These are phyloP conservation scores for Lissonota sp. DNA, from an alignment of 2,888 invertebrate genomes.

Conservation along the genomic window DNA sequence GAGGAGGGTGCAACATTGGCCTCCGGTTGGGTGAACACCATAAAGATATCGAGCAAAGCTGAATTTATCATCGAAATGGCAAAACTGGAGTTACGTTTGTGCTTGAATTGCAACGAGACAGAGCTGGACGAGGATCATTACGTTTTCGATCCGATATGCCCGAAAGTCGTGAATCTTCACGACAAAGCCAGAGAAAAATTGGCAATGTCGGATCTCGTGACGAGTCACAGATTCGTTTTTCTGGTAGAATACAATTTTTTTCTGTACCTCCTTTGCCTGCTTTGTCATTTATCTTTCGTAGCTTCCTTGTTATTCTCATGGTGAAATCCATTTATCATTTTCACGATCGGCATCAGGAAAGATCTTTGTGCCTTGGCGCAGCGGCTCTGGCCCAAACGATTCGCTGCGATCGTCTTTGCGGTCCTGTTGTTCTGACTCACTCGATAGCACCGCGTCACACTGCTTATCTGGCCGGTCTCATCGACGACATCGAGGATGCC, in stretches of 20 bases:
- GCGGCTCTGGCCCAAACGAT: slow-evolving; percentile 90
- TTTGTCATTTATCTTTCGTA: not conserved
- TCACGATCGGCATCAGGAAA: slow-evolving; percentile 86
- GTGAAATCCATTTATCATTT: not conserved
- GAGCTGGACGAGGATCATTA: slow-evolving; percentile 82
- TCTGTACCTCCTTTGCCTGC: not conserved
- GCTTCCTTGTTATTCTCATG: not conserved
- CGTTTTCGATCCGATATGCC: slow-evolving; percentile 86
- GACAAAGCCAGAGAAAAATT: slow-evolving; percentile 85
- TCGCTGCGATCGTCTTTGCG: slow-evolving; percentile 87
- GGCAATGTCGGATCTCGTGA: slow-evolving; percentile 86
- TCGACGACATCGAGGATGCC: slow-evolving; percentile 86
- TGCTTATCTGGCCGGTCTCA: slow-evolving; percentile 90
- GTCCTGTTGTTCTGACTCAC: slow-evolving; percentile 92
- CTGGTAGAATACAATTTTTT: slow-evolving; percentile 83
- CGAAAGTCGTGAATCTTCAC: slow-evolving; percentile 87
- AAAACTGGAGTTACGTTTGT: slow-evolving; percentile 84
- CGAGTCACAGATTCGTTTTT: slow-evolving; percentile 85
- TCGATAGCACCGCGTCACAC: slow-evolving; percentile 92
- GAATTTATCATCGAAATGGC: slow-evolving; percentile 84
- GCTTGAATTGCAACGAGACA: slow-evolving; percentile 78
- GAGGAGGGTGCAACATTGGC: slow-evolving; percentile 84
- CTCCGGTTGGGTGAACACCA: slow-evolving; percentile 93
- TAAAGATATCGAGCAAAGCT: slow-evolving; percentile 86
- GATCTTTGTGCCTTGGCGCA: slow-evolving; percentile 92